phyloP scores from a whole-genome alignment of 2,797 vertebrate genomes.

The Argyrosomus regius region DNA sequence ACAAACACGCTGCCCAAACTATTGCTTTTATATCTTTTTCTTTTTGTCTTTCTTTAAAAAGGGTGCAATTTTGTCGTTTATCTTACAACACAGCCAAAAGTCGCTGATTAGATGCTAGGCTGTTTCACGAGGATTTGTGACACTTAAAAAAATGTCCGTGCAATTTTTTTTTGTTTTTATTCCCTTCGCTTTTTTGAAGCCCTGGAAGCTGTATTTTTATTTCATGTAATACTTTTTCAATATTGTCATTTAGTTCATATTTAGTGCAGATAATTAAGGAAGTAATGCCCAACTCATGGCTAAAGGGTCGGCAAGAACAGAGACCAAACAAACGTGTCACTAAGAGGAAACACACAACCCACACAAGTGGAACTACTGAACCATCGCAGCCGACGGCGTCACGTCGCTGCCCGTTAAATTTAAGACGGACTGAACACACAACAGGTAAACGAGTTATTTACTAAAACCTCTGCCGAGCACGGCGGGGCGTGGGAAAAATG shows the following conservation, averaged over 20 bases:
- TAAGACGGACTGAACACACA: constrained; percentile 89
- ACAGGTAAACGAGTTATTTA: constrained; percentile 91
- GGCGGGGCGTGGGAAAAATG: constrained; percentile 85
- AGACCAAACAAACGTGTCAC: constrained; percentile 85
- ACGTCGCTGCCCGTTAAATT: constrained; percentile 48
- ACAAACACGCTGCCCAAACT: constrained; percentile 95
- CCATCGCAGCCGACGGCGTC: constrained; percentile 90
- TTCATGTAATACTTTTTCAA: constrained; percentile 69
- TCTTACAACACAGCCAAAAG: constrained; percentile 91
- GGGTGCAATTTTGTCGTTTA: constrained; percentile 96
- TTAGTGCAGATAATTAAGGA: constrained; percentile 99
- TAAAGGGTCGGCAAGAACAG: constrained; percentile 88
- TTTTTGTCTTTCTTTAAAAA: constrained; percentile 91
- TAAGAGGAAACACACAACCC: constrained; percentile 89
- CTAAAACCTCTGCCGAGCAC: constrained; percentile 79
- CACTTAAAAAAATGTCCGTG: constrained; percentile 89
- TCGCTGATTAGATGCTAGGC: constrained; percentile 93
- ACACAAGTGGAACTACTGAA: constrained; percentile 90
- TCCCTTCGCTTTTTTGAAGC: constrained; percentile 94
- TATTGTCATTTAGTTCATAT: constrained; percentile 79
- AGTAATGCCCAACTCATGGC: constrained; percentile 97
- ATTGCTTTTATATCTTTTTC: constrained; percentile 94
- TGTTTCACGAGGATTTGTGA: constrained; percentile 89
- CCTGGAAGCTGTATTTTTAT: constrained; percentile 91
- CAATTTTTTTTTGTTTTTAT: constrained; percentile 82